Evolutionary conservation across 2,888 invertebrate genomes (phyloP), one percentile per base, ranked within the genome.

Genomic region (Lasius platythorax): DNA sequence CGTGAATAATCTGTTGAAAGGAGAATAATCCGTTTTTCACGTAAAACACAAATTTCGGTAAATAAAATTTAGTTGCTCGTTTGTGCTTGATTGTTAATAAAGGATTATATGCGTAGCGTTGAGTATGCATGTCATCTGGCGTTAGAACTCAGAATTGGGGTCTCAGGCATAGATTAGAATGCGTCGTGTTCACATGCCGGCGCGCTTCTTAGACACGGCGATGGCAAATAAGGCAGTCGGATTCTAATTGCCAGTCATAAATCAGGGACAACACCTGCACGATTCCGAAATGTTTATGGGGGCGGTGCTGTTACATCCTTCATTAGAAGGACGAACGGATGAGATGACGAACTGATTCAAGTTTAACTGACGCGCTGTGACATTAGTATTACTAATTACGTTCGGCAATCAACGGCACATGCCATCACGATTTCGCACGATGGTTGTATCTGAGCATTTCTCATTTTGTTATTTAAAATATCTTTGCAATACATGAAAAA

Each of bases 241-340:
- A 94, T 94, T 94, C 94, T 95, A 95, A 95, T 95, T 95, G 93
- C 95, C 93, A 83, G 85, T 88, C 93, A 94, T 95, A 95, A 95
- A 95, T 95, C 95, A 95, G 92, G 92, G 94, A 95, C 95, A 95
- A 94, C 95, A 95, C 94, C 94, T 95, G 95, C 94, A 93, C 92
- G 89, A 92, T 91, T 92, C 89, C 90, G 88, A 90, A 91, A 93
- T 94, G 93, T 94, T 94, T 94, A 94, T 94, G 92, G 92, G 92
- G 90, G 89, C 90, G 89, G 89, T 91, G 90, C 91, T 86, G 91
- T 92, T 91, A 89, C 89, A 88, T 90, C 92, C 91, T 91, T 92
- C 91, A 88, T 91, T 91, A 91, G 91, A 84, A 88, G 85, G 87
- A 89, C 88, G 88, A 87, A 84, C 85, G 89, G 87, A 87, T 83